Base-by-base conservation (phyloP, 2,888 invertebrate species). In the Agrochola litura region DNA sequence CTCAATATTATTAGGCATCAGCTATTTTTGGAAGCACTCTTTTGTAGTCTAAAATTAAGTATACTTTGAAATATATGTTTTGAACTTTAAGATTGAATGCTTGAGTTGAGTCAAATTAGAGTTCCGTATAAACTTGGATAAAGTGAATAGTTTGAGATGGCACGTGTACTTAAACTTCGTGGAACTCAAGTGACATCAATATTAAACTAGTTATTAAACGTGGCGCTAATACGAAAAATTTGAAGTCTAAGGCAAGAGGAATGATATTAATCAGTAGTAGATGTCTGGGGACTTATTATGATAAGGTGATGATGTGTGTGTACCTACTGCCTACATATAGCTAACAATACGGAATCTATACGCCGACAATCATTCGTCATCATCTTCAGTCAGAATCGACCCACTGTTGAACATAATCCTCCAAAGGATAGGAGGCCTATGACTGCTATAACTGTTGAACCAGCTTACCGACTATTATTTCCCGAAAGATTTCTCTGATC, bases 381-480 rank as follows among this genome's bases (percentile, higher is more conserved):
- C 49, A 71, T 58, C 49, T 22, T 22, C 37, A 43, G 12, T 25
- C 14, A 25, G 2, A n/a, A 30, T 9, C 6, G 14, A n/a, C 14
- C 30, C 30, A 19, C 14, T 25, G 6, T 16, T 41, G 14, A 30
- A 2, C 54, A 54, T 61, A 80, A 71, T 63, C 46, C 25, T 52
- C 8, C n/a, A n/a, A 68, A 68, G 16, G 37, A 4, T 56, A 16
- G 1, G 25, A 14, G 22, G 25, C 41, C 37, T n/a, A n/a, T n/a
- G 1, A 46, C 37, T n/a, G 37, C 46, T 25, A 14, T 4, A 54
- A 25, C 54, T 83, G n/a, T 66, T 25, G 16, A 69, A 37, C 43
- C 67, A 61, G 54, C 73, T 71, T 73, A 73, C 46, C 66, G 66
- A 74, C n/a, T 74, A 30, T 73, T 63, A 83, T 77, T 81, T 70